These are phyloP conservation scores for Paelopatides confundens DNA, from an alignment of 53 echinoderm and acorn worm species.

Conservation along the genomic window DNA sequence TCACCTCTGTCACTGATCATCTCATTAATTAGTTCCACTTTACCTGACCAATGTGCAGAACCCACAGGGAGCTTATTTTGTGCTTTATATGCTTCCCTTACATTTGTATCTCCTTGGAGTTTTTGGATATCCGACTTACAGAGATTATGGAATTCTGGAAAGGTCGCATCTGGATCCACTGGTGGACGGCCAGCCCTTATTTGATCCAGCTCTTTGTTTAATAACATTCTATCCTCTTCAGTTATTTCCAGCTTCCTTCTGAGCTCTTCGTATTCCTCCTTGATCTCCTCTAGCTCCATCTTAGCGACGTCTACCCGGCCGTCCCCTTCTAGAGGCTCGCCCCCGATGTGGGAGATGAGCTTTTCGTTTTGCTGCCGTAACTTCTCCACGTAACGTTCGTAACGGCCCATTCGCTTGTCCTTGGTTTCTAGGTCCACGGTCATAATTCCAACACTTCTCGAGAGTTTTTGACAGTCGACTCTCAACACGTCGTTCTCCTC, in stretches of 20 bases:
- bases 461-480: slow-evolving; percentile 1
- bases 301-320: not conserved
- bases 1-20: not conserved
- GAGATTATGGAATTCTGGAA: slow-evolving; percentile 18
- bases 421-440: not conserved
- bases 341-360: slow-evolving; percentile 21
- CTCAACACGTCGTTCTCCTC: not conserved
- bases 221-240: slow-evolving; percentile 66
- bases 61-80: too few relatives aligned
- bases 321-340: not conserved
- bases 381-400: slow-evolving; percentile 20
- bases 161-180: not conserved
- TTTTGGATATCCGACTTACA: not conserved
- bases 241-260: slow-evolving; percentile 55
- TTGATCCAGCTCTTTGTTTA: slow-evolving; percentile 64
- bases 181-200: slow-evolving; percentile 44
- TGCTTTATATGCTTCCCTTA: not conserved
- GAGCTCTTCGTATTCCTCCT: slow-evolving; percentile 25
- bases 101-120: not conserved
- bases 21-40: not conserved
- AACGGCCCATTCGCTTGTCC: slow-evolving; percentile 8
- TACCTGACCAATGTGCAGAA: not conserved
- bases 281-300: slow-evolving; percentile 11
- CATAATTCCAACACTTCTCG: not conserved
- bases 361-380: slow-evolving; percentile 27